Evolutionary conservation across 2,797 vertebrate genomes (phyloP).

Genomic region (Orientallactaga sibirica): DNA sequence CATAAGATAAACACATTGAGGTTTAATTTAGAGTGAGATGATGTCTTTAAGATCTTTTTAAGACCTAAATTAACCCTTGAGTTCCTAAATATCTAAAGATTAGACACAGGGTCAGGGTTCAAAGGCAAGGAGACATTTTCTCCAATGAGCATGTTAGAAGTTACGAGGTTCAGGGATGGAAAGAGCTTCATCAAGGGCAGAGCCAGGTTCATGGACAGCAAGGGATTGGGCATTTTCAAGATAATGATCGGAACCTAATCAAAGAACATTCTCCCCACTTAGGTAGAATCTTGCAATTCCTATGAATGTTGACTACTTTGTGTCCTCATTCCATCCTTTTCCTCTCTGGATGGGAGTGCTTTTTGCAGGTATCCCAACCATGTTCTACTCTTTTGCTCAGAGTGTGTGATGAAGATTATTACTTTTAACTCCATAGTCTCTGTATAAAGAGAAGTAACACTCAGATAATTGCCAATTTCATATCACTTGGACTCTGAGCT

Average conservation of each 20-base stretch:
- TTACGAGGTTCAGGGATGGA: neutral
- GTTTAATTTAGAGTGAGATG: neutral
- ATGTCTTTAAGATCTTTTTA: neutral
- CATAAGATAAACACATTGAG: neutral
- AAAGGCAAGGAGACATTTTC: neutral
- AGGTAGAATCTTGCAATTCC: neutral
- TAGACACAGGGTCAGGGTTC: neutral
- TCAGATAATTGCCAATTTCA: neutral
- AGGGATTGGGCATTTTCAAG: neutral
- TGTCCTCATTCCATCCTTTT: neutral
- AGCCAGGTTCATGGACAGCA: neutral
- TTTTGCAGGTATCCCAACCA: neutral
- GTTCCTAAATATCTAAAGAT: neutral
- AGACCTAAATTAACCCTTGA: neutral
- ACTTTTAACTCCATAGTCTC: neutral
- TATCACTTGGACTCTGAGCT: neutral
- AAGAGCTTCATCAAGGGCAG: neutral
- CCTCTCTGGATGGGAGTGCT: neutral
- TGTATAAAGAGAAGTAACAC: neutral
- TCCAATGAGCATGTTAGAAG: conserved; percentile 41
- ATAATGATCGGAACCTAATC: neutral
- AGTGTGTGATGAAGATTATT: neutral
- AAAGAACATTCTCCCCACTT: neutral
- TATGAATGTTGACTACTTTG: neutral
- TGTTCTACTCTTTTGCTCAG: neutral